Evolutionary conservation across 2,113 vertebrate species (phyloP).

Genomic region (Xenopus laevis): DNA sequence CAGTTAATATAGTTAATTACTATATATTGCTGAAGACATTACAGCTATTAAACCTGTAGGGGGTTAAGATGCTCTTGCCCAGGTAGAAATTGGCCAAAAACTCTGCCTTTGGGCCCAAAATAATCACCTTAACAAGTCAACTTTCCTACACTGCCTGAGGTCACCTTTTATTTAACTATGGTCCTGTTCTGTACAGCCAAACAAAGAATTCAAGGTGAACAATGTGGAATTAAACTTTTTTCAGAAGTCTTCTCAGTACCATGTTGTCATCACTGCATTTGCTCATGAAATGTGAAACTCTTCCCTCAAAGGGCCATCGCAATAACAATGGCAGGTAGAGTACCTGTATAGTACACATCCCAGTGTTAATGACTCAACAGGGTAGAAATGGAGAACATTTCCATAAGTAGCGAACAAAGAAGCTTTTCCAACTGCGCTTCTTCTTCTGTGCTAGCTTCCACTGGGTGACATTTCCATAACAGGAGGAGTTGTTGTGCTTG

Average conservation of each 20-base stretch:
- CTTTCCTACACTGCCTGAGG: too few relatives aligned
- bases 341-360: conserved; percentile 5
- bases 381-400: not conserved
- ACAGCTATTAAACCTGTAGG: too few relatives aligned
- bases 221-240: not conserved
- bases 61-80: too few relatives aligned
- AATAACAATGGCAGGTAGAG: conserved; percentile 27
- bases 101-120: too few relatives aligned
- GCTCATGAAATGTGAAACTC: not conserved
- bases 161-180: too few relatives aligned
- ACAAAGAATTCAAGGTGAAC: not conserved
- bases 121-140: too few relatives aligned
- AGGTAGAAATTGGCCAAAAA: too few relatives aligned
- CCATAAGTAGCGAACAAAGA: conserved; percentile 2
- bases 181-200: not conserved
- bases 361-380: not conserved
- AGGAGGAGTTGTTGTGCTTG: conserved; percentile 53
- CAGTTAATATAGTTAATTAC: too few relatives aligned
- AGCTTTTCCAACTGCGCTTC: not conserved
- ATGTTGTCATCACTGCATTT: not conserved
- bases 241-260: not conserved
- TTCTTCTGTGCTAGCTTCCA: not conserved
- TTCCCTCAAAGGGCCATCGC: not conserved
- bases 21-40: too few relatives aligned
- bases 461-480: conserved; percentile 60